Evolutionary conservation across 2,113 vertebrate species (phyloP).

Genomic region (Mesoclemmys tuberculata): DNA sequence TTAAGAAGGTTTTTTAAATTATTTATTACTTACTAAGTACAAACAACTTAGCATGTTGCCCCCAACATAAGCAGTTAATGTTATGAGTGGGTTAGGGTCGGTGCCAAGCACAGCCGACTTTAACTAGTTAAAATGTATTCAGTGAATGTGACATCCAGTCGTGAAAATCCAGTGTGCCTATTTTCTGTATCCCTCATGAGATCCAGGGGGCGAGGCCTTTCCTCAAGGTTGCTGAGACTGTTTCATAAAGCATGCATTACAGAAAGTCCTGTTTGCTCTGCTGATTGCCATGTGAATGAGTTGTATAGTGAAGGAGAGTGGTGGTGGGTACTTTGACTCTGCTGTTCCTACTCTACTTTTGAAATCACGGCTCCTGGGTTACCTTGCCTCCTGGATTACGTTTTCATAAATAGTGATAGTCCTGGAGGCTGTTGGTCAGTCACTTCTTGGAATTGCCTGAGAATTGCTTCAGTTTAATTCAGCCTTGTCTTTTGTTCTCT

Average conservation of each 20-base stretch:
- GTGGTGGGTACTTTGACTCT: background rate
- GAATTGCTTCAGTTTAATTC: background rate
- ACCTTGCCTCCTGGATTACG: background rate
- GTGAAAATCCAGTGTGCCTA: background rate
- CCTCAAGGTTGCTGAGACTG: background rate
- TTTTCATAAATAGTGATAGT: background rate
- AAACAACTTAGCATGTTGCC: background rate
- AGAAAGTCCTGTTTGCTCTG: background rate
- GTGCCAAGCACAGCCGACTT: background rate
- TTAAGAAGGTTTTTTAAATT: background rate
- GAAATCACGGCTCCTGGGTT: background rate
- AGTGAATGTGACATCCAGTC: background rate
- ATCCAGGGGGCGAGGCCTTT: background rate
- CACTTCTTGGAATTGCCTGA: fast-evolving
- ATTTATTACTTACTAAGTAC: background rate
- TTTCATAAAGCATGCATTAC: background rate
- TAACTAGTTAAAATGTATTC: background rate
- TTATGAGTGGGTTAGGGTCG: background rate
- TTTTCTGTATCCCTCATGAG: background rate
- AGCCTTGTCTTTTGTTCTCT: background rate
- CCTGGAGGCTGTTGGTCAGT: fast-evolving
- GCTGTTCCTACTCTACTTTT: background rate
- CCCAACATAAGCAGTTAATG: background rate
- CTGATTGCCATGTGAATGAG: background rate
- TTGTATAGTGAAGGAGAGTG: background rate